These are phyloP conservation scores for Phengaris arion DNA, from an alignment of 2,888 invertebrate species.

Conservation along the genomic window DNA sequence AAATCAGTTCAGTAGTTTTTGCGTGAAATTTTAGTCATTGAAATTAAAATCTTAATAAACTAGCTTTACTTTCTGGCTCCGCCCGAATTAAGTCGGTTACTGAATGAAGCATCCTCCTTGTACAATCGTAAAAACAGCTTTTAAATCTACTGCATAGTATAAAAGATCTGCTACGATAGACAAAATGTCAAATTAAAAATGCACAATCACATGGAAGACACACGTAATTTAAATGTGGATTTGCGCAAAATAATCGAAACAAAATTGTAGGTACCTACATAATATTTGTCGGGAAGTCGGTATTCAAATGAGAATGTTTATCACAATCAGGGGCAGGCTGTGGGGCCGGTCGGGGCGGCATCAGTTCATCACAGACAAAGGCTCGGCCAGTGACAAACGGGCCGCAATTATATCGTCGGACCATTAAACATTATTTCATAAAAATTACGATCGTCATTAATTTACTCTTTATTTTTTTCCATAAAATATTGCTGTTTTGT, in stretches of 20 bases:
- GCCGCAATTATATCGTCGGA: conserved; percentile 37
- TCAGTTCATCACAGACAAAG: conserved; percentile 33
- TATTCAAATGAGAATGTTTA: conserved; percentile 25
- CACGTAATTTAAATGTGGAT: too few relatives aligned
- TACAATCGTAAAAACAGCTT: too few relatives aligned
- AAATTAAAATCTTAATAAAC: too few relatives aligned
- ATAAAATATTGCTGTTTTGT: conserved; percentile 41
- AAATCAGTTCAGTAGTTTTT: too few relatives aligned
- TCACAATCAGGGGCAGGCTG: conserved; percentile 21
- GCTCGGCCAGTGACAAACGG: conserved; percentile 43
- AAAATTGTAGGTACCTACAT: not conserved
- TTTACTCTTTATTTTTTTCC: conserved; percentile 48
- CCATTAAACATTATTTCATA: conserved; percentile 18
- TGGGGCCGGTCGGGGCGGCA: not conserved
- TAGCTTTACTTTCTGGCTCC: too few relatives aligned
- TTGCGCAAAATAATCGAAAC: not conserved
- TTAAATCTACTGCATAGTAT: not conserved
- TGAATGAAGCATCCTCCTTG: too few relatives aligned
- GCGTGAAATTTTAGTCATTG: too few relatives aligned
- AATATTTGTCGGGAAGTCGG: not conserved
- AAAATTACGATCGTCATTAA: conserved; percentile 36
- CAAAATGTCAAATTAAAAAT: not conserved
- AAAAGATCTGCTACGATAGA: not conserved
- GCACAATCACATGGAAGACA: too few relatives aligned
- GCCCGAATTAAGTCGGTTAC: too few relatives aligned